Conservation (phyloP, 2,113 vertebrate species). For the Chlorocebus sabaeus region DNA sequence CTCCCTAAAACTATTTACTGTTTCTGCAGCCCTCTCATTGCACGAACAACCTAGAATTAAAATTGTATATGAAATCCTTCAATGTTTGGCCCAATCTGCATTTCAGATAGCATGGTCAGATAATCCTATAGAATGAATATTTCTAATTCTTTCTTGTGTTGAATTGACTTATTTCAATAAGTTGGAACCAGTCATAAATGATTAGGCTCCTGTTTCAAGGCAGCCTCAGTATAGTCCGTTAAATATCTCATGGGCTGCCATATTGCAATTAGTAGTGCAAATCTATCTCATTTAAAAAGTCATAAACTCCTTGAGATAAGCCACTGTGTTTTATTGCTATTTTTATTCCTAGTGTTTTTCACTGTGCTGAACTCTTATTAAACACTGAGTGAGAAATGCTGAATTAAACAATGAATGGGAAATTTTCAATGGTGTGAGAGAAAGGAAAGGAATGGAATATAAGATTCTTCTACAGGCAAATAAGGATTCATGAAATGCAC, state of each 20-base stretch:
- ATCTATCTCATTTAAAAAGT: neutral
- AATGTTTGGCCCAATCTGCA: neutral
- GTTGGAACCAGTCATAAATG: neutral
- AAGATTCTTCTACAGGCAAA: neutral
- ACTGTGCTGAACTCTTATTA: neutral
- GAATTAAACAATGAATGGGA: slow-evolving; percentile 15
- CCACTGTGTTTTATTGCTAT: neutral
- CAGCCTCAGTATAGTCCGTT: neutral
- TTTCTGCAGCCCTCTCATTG: neutral
- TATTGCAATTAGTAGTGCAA: neutral
- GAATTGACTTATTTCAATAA: neutral
- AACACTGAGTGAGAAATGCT: slow-evolving; percentile 3
- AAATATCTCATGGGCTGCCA: neutral
- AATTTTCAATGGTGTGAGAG: neutral
- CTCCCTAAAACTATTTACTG: neutral
- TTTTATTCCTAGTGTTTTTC: neutral
- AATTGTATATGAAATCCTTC: neutral
- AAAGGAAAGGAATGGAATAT: neutral
- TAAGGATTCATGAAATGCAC: neutral
- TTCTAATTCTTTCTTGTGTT: neutral
- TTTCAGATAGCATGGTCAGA: neutral
- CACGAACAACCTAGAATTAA: neutral
- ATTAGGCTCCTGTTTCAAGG: neutral
- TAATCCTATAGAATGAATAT: neutral
- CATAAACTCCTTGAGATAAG: neutral